A percentile compares a stretch with the other conserved stretches of the same genome.
Evolutionary conservation across 2,797 vertebrate species (phyloP).

Genomic region (Falco naumanni): DNA sequence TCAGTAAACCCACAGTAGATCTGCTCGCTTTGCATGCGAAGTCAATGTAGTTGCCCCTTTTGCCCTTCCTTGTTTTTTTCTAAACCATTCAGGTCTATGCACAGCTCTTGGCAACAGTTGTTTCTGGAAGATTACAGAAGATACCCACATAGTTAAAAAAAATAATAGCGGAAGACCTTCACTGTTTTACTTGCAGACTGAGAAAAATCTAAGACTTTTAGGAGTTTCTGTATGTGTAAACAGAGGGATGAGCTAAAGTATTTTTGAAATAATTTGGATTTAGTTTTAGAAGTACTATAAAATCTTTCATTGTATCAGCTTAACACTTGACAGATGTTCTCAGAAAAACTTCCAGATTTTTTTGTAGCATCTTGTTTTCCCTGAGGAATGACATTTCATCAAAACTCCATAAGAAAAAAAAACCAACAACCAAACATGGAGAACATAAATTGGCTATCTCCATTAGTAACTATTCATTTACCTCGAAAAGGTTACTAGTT

Average conservation of each 20-base stretch:
- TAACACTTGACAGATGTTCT: not conserved
- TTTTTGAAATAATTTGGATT: not conserved
- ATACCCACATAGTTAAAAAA: not conserved
- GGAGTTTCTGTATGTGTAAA: not conserved
- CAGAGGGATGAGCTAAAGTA: not conserved
- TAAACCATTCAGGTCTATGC: not conserved
- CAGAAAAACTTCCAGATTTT: not conserved
- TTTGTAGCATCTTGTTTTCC: not conserved
- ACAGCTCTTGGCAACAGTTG: not conserved
- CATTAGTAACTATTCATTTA: not conserved
- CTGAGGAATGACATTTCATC: not conserved
- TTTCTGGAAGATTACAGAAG: not conserved
- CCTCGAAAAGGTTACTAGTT: fast-evolving
- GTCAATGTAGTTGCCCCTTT: not conserved
- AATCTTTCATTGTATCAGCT: not conserved
- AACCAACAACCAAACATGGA: not conserved
- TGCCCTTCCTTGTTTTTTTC: not conserved
- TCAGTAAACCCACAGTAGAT: not conserved
- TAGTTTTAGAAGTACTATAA: not conserved
- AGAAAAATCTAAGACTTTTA: not conserved
- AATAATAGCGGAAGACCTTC: not conserved
- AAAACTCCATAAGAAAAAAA: not conserved
- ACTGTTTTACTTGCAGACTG: not conserved
- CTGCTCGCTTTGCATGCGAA: not conserved
- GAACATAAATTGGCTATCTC: not conserved